Evolutionary conservation across 2,797 vertebrate species (phyloP), one percentile per base, ranked within the genome.

Genomic region (Hypotaenidia okinawae): DNA sequence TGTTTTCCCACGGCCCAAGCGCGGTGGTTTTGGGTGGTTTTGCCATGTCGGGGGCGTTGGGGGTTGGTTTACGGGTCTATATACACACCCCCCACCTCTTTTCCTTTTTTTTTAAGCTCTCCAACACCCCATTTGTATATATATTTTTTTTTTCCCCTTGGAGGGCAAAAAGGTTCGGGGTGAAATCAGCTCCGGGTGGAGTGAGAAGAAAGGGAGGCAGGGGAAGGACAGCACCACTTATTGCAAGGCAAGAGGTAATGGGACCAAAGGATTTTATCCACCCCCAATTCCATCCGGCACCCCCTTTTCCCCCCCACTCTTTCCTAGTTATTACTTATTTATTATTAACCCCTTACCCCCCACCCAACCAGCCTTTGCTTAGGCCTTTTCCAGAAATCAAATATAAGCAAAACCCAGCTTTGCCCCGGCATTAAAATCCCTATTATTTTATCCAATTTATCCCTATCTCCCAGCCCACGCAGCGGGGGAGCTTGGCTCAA

Each of bases 281-380:
- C 30, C 23, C 5, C 1, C 2, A 2, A 21, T 35, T 11, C 15
- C 13, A 25, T 12, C 35, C 41, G 16, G 10, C 10, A 19, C 41
- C 47, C 11, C 11, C 33, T 23, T 74, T 67, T 7, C 16, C 16
- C 18, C 17, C 43, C 16, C 43, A 14, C 39, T 47, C 21, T 27
- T 58, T 75, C 17, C 16, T 4, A 14, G 2, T 37, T 77, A 45
- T 62, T 8, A 2, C 24, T 37, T 32, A 24, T 55, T 64, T 82
- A 51, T 78, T 45, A 55, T 51, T 85, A 63, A 68, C 25, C 57
- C 27, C 13, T 21, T 13, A 8, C 8, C 7, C 23, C 30, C 11
- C 1, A 10, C 24, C 5, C 2, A 13, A 5, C 6, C 52, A 17
- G 5, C 7, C 8, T 21, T 27, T 22, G 23, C 30, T n/a, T 32